These are phyloP conservation scores for Pungitius pungitius DNA, from an alignment of 2,113 vertebrate genomes.

Conservation along the genomic window DNA sequence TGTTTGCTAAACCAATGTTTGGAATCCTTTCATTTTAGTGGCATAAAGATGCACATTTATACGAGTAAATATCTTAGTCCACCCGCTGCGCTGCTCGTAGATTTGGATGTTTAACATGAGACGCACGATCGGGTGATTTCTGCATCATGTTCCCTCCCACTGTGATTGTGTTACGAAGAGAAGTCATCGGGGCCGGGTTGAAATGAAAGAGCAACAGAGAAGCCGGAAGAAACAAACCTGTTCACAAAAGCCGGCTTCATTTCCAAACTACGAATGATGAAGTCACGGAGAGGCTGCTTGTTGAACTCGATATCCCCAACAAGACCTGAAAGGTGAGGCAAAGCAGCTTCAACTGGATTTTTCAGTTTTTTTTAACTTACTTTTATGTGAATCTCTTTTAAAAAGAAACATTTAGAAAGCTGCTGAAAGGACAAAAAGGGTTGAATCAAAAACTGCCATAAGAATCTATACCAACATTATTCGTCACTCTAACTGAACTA, in stretches of 20 bases:
- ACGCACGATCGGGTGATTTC: conserved; percentile 8
- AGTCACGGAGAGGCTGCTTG: conserved; percentile 56
- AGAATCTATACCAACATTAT: background rate
- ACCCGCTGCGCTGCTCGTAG: background rate
- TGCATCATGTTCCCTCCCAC: conserved; percentile 19
- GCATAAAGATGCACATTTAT: background rate
- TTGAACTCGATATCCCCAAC: conserved; percentile 74
- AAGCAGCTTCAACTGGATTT: conserved; percentile 26
- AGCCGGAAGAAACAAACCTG: conserved; percentile 65
- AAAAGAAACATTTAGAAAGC: background rate
- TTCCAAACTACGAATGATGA: conserved; percentile 70
- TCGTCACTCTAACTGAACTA: background rate
- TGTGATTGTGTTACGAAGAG: conserved; percentile 33
- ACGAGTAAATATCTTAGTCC: background rate
- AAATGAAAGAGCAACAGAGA: conserved; percentile 49
- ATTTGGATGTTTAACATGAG: conserved; percentile 12
- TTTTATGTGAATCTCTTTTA: background rate
- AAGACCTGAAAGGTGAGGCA: conserved; percentile 68
- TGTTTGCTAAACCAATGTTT: background rate
- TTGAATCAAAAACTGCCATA: background rate
- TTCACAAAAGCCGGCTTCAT: conserved; percentile 75
- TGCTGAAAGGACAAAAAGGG: background rate
- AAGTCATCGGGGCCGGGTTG: conserved; percentile 38
- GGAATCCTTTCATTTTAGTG: background rate
- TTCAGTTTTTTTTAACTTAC: conserved; percentile 28